phyloP scores from a whole-genome alignment of 2,888 invertebrate species.

The Philonicus albiceps region DNA sequence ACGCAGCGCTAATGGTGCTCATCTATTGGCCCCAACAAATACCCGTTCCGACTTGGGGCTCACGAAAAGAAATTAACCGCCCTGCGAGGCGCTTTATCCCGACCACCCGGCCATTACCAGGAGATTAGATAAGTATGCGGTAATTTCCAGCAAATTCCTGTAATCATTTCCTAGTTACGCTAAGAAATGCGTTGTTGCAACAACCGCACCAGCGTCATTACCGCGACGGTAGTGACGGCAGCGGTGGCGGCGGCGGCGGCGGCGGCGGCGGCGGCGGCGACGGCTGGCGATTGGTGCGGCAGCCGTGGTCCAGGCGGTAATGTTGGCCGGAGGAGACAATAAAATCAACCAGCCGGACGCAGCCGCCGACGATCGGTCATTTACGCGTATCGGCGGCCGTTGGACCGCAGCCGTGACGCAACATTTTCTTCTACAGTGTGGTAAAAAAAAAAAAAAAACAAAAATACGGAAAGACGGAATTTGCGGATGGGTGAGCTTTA shows the following conservation, averaged over 20 bases:
- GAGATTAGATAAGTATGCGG: conserved; percentile 16
- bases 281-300: too few species aligned
- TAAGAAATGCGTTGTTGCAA: conserved; percentile 13
- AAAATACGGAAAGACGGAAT: neutral
- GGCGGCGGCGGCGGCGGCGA: too few species aligned
- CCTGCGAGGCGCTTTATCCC: neutral
- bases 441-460: neutral
- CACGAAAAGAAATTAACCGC: conserved; percentile 1
- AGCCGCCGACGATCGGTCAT: neutral
- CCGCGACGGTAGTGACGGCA: too few species aligned
- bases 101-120: conserved; percentile 8
- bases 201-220: neutral
- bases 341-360: neutral
- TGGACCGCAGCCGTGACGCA: neutral
- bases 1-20: neutral
- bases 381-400: conserved; percentile 1
- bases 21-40: neutral
- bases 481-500: neutral
- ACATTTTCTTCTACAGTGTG: neutral
- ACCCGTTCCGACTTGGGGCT: neutral
- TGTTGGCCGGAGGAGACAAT: conserved; percentile 4
- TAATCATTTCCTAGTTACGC: conserved; percentile 21
- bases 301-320: neutral
- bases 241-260: too few species aligned
- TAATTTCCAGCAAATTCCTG: conserved; percentile 24